Conservation (phyloP, 1,140 invertebrate species). For the Theocolax elegans region DNA sequence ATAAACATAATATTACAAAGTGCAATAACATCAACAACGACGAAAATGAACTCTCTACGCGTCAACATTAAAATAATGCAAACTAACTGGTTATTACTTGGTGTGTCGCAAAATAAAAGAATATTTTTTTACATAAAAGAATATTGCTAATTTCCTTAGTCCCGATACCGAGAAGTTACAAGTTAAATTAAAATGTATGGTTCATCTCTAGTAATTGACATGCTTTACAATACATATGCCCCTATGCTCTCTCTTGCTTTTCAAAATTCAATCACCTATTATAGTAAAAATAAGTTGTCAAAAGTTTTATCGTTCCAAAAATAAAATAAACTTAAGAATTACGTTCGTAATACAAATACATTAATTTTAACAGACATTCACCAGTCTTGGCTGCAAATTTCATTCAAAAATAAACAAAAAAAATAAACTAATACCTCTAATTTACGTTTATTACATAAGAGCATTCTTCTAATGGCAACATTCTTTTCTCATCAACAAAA, state of each 20-base stretch:
- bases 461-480: background rate
- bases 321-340: background rate
- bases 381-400: background rate
- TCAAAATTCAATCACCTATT: conserved; percentile 5
- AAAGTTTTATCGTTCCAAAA: background rate
- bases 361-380: background rate
- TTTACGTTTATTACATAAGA: background rate
- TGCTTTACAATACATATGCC: conserved; percentile 9
- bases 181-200: too few species aligned
- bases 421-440: too few species aligned
- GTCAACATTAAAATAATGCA: conserved; percentile 39
- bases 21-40: conserved; percentile 17
- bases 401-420: conserved; percentile 4
- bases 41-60: background rate
- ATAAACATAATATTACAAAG: conserved; percentile 12
- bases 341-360: background rate
- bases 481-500: conserved; percentile 11
- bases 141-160: too few species aligned
- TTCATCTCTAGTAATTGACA: conserved; percentile 37
- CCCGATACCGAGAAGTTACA: too few species aligned
- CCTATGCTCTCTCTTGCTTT: background rate
- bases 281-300: background rate
- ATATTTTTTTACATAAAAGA: too few species aligned
- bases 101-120: background rate
- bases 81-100: background rate